Conservation (phyloP, 2,888 invertebrate genomes). For the Mythimna loreyi region DNA sequence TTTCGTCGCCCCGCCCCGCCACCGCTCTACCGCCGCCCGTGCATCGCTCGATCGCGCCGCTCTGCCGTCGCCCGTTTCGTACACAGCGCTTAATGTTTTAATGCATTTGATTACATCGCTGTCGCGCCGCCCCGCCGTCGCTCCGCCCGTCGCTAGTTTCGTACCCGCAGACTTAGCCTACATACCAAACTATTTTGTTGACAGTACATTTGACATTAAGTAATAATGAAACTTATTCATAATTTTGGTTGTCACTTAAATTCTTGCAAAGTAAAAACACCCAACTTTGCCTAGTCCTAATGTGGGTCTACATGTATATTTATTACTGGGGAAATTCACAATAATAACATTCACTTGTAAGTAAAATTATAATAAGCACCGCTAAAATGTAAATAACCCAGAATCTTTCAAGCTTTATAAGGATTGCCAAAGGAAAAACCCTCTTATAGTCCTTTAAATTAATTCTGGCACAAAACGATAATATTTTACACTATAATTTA, state of each 20-base stretch:
- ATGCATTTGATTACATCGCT: no score
- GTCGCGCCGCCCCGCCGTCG: no score
- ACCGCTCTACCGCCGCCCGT: no score
- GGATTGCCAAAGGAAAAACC: neutral
- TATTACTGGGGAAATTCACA: no score
- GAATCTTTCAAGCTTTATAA: neutral
- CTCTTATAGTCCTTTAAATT: neutral
- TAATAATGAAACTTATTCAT: conserved; percentile 15
- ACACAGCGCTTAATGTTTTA: no score
- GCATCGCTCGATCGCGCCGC: no score
- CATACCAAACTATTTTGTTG: conserved; percentile 26
- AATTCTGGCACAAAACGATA: neutral
- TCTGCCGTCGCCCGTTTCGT: no score
- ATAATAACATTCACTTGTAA: conserved; percentile 17
- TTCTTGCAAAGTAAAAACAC: neutral
- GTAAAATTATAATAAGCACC: conserved; percentile 15
- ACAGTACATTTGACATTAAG: conserved; percentile 5
- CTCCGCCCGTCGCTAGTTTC: no score
- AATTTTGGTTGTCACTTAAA: conserved; percentile 8
- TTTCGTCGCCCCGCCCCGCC: no score
- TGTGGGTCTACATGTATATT: no score
- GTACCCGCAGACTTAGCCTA: no score
- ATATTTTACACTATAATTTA: neutral
- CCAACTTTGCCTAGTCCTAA: neutral
- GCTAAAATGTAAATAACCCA: neutral